Evolutionary conservation across 2,888 invertebrate species (phyloP), one percentile per base, ranked within the genome.

Genomic region (Hypercompe scribonia): DNA sequence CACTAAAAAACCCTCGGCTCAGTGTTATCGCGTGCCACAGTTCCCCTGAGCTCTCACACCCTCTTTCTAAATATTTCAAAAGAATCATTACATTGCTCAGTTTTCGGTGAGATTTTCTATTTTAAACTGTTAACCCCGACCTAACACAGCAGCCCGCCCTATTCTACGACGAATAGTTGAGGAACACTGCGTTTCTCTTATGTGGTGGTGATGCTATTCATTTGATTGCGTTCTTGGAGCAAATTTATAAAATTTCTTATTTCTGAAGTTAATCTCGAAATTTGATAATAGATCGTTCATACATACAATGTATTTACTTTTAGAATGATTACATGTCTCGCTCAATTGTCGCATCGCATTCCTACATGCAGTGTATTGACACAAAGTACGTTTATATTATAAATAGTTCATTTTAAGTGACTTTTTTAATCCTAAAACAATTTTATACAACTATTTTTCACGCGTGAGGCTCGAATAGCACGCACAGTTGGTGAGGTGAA

Each of bases 21-120:
- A 79, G 78, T 81, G 79, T 76, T 80, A 84, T 81, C 79, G 73
- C 28, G 36, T 50, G 63, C 73, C 72, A 78, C 84, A 79, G 76
- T 76, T 67, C 61, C 71, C 68, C 69, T 46, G 65, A 65, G 39
- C 68, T 31, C n/a, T 72, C 63, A 34, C 66, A 24, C 73, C 46
- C 69, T 63, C 71, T 73, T 75, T 65, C 72, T 64, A 78, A 76
- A 79, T 78, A 74, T 77, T 79, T 79, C 73, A 82, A 79, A 79
- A 72, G 78, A 78, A 78, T 81, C 72, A 81, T 83, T 80, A 78
- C 75, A 77, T 81, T 78, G 74, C 71, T 15, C 73, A 36, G 74
- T 73, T 72, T 75, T 77, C 78, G 71, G 65, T 63, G 65, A 71
- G 33, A 76, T 75, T 68, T 77, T 71, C 66, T 15, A 77, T 75